These are phyloP conservation scores for Eupithecia tripunctaria DNA, from an alignment of 2,888 invertebrate genomes.

Conservation along the genomic window DNA sequence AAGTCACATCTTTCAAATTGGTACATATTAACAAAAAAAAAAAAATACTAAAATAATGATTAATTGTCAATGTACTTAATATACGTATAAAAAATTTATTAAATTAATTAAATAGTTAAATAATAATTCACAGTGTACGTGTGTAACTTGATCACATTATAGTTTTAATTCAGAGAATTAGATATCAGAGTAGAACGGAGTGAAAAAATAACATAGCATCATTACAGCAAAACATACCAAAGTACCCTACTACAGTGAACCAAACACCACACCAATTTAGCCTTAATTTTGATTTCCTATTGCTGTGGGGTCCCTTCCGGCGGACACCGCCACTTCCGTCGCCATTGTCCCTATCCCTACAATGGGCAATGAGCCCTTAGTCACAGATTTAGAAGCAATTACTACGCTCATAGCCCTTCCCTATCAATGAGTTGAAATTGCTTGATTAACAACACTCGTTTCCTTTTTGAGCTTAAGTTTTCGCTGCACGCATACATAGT, in stretches of 20 bases:
- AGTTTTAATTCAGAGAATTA: no score
- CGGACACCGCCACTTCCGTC: constrained; percentile 75
- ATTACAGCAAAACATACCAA: background rate
- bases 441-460: constrained; percentile 10
- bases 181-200: background rate
- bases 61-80: no score
- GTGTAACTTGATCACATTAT: no score
- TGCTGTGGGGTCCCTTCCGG: constrained; percentile 68
- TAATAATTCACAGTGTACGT: no score
- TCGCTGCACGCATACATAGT: background rate
- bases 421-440: constrained; percentile 17
- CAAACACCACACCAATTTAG: constrained; percentile 15
- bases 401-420: constrained; percentile 17
- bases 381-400: constrained; percentile 32
- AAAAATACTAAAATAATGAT: no score
- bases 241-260: background rate
- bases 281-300: constrained; percentile 37
- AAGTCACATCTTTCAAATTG: no score
- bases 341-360: constrained; percentile 66
- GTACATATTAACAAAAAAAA: no score
- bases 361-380: constrained; percentile 57
- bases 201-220: background rate
- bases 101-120: no score
- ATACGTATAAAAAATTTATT: no score
- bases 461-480: background rate